Evolutionary conservation across 2,113 vertebrate genomes (phyloP), one percentile per base, ranked within the genome.

Genomic region (Oryzias curvinotus): DNA sequence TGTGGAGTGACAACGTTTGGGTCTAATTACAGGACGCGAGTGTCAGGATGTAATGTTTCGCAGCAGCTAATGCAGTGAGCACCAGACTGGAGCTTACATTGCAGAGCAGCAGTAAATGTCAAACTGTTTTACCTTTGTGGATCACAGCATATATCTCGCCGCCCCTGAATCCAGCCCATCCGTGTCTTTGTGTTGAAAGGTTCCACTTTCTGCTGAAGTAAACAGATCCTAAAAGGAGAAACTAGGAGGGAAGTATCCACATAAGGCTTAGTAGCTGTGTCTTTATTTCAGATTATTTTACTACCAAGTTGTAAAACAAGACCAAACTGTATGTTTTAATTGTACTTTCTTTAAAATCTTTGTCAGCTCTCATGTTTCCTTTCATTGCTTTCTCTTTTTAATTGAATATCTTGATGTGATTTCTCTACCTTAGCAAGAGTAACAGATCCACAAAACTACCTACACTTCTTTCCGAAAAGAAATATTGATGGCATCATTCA

Each of bases 41-140:
- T 50, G 50, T 64, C 67, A 21, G 48, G 52, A 65, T 77, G 67
- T 84, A 80, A 84, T 80, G 73, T 71, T 26, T 76, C 80, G 71
- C 78, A 74, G 66, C 75, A 73, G 75, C 62, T 71, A 68, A 71
- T 57, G 62, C 42, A 46, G 42, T 43, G n/a, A 25, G 45, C 2
- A 48, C 74, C 44, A 50, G 44, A 52, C 68, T 52, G 26, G 26
- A 65, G 61, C 69, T 68, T 19, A 49, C 63, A 49, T 53, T 56
- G 52, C 65, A 66, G 45, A 61, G 55, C 66, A 50, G 44, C 36
- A 25, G 57, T 64, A 65, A 64, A 80, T 82, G 76, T 73, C 70
- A 71, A 21, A 45, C 36, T 17, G 52, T 49, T 57, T 59, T 65
- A 61, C 15, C 45, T 69, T 72, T 53, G 56, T 67, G 30, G 52